A percentile compares a stretch with the other conserved stretches of the same genome.
phyloP scores from a whole-genome alignment of 2,888 invertebrate species.

The Lissocephala sabroskyi region DNA sequence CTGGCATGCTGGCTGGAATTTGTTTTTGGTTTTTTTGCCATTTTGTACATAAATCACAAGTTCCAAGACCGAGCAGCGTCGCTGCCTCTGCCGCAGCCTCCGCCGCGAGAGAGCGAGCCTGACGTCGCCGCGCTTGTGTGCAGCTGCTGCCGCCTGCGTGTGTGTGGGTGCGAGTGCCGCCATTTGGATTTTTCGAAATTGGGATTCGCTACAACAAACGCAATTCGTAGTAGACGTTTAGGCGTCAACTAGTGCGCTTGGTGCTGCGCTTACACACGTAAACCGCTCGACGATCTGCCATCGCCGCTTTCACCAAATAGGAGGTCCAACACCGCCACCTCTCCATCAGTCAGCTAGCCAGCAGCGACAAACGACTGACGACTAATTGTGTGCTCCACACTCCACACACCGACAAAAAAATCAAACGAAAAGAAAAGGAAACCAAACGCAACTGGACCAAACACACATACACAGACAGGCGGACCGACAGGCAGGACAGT shows the following conservation, averaged over 20 bases:
- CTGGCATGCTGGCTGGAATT: constrained; percentile 16
- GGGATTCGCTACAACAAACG: constrained; percentile 73
- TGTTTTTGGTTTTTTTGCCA: constrained; percentile 47
- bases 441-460: constrained; percentile 42
- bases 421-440: constrained; percentile 43
- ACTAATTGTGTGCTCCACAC: not conserved
- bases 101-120: constrained; percentile 26
- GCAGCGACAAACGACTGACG: not conserved
- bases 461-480: not conserved
- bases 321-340: no score
- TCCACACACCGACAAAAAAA: constrained; percentile 22
- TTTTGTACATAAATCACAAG: constrained; percentile 61
- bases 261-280: constrained; percentile 71
- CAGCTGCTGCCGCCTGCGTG: constrained; percentile 16
- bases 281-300: constrained; percentile 16
- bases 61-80: no score
- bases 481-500: not conserved
- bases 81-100: no score
- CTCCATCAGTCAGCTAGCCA: no score
- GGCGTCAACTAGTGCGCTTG: constrained; percentile 74
- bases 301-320: no score
- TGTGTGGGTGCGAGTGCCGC: constrained; percentile 53
- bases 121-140: constrained; percentile 23
- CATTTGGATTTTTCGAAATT: constrained; percentile 71
- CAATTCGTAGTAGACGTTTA: constrained; percentile 74